These are phyloP conservation scores for Heterotilapia buettikoferi DNA, from an alignment of 2,113 vertebrate species.

Conservation along the genomic window DNA sequence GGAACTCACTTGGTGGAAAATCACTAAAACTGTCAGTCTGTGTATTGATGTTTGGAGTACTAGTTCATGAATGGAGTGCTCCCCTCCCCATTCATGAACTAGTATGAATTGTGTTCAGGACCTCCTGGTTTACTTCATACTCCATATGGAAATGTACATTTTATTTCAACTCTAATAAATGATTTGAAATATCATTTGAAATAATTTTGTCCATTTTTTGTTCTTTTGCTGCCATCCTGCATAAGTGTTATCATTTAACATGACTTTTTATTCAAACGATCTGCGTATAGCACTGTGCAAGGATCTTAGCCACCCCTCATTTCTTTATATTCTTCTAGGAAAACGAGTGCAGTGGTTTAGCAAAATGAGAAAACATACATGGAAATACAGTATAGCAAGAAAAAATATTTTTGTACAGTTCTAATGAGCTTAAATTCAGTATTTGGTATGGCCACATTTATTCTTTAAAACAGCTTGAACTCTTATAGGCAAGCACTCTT, in stretches of 20 bases:
- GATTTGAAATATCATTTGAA: background rate
- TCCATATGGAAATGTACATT: background rate
- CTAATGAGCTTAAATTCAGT: background rate
- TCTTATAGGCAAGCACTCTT: background rate
- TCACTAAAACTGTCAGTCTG: conserved; percentile 6
- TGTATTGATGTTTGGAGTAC: background rate
- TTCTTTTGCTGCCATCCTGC: background rate
- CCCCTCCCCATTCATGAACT: background rate
- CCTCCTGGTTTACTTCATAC: background rate
- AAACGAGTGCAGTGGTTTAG: background rate
- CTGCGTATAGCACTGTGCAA: background rate
- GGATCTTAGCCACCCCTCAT: background rate
- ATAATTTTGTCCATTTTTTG: background rate
- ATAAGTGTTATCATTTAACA: background rate
- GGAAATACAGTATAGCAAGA: background rate
- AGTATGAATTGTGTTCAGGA: background rate
- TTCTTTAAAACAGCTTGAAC: background rate
- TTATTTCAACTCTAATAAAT: background rate
- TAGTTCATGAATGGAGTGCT: background rate
- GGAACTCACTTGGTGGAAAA: background rate
- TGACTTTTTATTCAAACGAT: background rate
- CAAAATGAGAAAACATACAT: background rate
- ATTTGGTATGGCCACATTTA: background rate
- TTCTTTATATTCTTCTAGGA: background rate
- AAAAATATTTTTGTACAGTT: background rate